Conservation (phyloP, 2,113 vertebrate genomes). For the Lamprotornis superbus region DNA sequence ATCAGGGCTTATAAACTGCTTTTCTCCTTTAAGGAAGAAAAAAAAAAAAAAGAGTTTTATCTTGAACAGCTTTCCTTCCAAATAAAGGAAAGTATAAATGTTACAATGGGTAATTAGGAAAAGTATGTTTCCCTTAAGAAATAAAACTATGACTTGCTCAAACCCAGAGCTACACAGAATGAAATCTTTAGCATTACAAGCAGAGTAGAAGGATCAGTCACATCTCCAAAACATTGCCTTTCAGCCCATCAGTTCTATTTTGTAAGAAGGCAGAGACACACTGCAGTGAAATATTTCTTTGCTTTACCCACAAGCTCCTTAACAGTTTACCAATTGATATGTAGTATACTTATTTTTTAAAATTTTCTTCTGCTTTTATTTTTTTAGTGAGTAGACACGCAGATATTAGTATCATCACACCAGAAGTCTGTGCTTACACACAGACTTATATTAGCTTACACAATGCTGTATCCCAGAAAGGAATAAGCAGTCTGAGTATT, state of each 20-base stretch:
- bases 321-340: not conserved
- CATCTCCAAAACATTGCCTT: not conserved
- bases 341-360: accelerated
- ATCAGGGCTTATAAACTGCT: not conserved
- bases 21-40: not conserved
- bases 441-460: not conserved
- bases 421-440: not conserved
- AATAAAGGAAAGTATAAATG: not conserved
- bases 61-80: not conserved
- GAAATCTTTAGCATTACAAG: not conserved
- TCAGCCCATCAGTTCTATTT: not conserved
- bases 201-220: not conserved
- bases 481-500: not conserved
- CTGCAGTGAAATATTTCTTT: not conserved
- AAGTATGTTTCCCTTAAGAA: not conserved
- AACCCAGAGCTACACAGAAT: not conserved
- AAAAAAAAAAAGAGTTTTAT: not conserved
- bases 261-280: not conserved
- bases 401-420: not conserved
- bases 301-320: not conserved
- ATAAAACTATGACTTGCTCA: not conserved
- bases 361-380: not conserved
- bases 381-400: not conserved
- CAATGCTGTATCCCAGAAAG: not conserved
- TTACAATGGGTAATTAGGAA: not conserved